phyloP scores from a whole-genome alignment of 1,140 invertebrate species.

The Drosophila kohkoa region DNA sequence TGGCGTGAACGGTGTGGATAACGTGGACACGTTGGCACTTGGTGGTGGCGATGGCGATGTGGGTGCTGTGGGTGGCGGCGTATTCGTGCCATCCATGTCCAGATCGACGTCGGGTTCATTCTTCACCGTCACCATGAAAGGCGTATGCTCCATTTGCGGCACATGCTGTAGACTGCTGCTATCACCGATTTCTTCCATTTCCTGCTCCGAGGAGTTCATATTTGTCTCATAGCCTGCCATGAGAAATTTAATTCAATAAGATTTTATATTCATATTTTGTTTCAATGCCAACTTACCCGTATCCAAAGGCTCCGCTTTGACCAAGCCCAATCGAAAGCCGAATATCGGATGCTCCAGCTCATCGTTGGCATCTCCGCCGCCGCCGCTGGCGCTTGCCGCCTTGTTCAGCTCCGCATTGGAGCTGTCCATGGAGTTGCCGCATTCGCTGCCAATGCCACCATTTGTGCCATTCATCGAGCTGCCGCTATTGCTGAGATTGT shows the following conservation, averaged over 20 bases:
- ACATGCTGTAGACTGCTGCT: background rate
- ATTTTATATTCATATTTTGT: background rate
- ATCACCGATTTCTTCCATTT: conserved; percentile 24
- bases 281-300: conserved; percentile 51
- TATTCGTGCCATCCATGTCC: conserved; percentile 65
- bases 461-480: conserved; percentile 9
- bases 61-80: conserved; percentile 66
- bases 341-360: conserved; percentile 80
- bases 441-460: conserved; percentile 53
- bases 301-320: conserved; percentile 73
- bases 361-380: conserved; percentile 41
- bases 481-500: conserved; percentile 27
- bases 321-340: conserved; percentile 72
- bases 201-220: conserved; percentile 48
- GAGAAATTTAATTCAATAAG: background rate
- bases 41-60: conserved; percentile 69
- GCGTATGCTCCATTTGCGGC: conserved; percentile 48
- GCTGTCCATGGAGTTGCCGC: conserved; percentile 66
- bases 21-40: conserved; percentile 13
- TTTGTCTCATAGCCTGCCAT: conserved; percentile 65
- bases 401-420: conserved; percentile 29
- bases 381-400: background rate
- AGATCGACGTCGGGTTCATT: conserved; percentile 69
- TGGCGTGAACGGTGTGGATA: conserved; percentile 16
- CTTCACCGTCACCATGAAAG: conserved; percentile 65